A percentile compares a stretch with the other conserved stretches of the same genome.
Conservation (phyloP, 1,140 invertebrate genomes). For the Drosophila ohnishii region DNA sequence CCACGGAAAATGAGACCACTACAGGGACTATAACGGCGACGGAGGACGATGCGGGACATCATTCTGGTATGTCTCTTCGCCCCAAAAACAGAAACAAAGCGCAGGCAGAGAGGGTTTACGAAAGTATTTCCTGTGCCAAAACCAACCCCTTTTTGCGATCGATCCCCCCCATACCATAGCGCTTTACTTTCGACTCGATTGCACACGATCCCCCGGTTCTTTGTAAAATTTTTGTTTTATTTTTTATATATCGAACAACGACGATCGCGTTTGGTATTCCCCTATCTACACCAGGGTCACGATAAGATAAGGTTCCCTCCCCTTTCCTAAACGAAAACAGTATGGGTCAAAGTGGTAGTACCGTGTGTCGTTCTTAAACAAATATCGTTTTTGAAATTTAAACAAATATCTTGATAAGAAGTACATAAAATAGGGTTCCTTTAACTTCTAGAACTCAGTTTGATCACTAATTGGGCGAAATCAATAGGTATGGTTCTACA, state of each 20-base stretch:
- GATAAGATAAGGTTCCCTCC: slow-evolving; percentile 26
- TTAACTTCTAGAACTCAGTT: neutral
- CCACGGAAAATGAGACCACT: slow-evolving; percentile 28
- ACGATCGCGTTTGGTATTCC: slow-evolving; percentile 30
- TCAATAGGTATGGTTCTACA: neutral
- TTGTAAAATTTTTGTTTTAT: neutral
- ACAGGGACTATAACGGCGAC: slow-evolving; percentile 18
- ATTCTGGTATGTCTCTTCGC: slow-evolving; percentile 71
- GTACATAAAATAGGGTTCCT: too few species aligned
- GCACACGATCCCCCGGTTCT: slow-evolving; percentile 7
- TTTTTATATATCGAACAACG: slow-evolving; percentile 21
- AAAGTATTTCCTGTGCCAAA: slow-evolving; percentile 34
- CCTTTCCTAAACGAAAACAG: slow-evolving; percentile 4
- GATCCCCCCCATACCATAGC: neutral
- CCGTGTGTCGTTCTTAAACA: neutral
- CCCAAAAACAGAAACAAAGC: neutral
- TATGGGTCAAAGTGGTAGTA: slow-evolving; percentile 10
- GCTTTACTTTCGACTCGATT: slow-evolving; percentile 17
- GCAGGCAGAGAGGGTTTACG: neutral
- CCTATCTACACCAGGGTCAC: slow-evolving; percentile 35
- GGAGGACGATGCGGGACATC: slow-evolving; percentile 82
- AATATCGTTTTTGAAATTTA: neutral
- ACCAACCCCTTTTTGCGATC: slow-evolving; percentile 28
- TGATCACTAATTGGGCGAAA: neutral
- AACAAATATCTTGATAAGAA: neutral